phyloP scores from a whole-genome alignment of 2,797 vertebrate genomes.

The Esox masquinongy region DNA sequence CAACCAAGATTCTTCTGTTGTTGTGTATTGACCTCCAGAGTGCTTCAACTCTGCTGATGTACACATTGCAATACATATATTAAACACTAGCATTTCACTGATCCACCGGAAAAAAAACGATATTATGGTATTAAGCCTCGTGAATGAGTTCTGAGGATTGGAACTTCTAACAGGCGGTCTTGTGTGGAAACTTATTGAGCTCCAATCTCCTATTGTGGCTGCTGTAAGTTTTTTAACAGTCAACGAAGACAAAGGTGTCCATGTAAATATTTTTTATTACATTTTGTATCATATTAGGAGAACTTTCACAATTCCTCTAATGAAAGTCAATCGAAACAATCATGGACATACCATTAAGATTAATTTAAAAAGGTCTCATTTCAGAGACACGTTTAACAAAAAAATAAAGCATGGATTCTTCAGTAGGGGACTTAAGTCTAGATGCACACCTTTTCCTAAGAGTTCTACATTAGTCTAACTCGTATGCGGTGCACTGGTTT shows the following conservation, averaged over 20 bases:
- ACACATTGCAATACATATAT: background rate
- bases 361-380: background rate
- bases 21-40: background rate
- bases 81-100: background rate
- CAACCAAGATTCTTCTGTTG: background rate
- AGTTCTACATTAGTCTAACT: background rate
- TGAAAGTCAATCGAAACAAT: conserved; percentile 35
- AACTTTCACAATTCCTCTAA: conserved; percentile 30
- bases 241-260: conserved; percentile 6
- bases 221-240: background rate
- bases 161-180: background rate
- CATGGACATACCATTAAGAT: background rate
- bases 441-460: background rate
- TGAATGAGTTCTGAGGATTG: background rate
- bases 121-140: background rate
- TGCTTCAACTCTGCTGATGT: background rate
- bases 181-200: background rate
- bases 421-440: background rate
- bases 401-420: conserved; percentile 4
- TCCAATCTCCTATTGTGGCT: background rate
- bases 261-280: conserved; percentile 59
- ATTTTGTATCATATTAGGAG: conserved; percentile 34
- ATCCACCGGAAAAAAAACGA: background rate
- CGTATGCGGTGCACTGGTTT: background rate
- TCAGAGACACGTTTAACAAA: background rate